Conservation (phyloP, 2,797 vertebrate species). For the Gambelia wislizenii region DNA sequence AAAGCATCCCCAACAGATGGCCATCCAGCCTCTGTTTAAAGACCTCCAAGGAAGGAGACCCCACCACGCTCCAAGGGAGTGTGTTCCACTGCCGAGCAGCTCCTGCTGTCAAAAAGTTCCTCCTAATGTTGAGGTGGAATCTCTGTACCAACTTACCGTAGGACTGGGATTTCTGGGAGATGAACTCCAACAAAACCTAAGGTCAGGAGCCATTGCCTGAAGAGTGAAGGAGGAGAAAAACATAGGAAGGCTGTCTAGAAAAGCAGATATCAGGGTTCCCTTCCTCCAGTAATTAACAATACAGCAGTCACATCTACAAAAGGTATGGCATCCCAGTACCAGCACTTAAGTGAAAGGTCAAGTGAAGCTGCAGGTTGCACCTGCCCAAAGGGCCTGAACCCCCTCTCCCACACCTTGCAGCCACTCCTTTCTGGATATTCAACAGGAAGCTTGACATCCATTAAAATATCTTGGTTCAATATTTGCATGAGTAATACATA, state of each 20-base stretch:
- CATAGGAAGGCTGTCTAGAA: neutral
- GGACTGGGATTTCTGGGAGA: too few relatives aligned
- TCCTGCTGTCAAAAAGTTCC: too few relatives aligned
- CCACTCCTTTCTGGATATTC: neutral
- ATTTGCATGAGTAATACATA: neutral
- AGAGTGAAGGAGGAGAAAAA: neutral
- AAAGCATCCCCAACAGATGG: too few relatives aligned
- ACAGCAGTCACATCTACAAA: neutral
- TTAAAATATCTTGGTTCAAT: neutral
- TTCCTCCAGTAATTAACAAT: neutral
- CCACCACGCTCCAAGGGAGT: too few relatives aligned
- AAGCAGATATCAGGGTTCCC: neutral
- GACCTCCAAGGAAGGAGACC: too few relatives aligned
- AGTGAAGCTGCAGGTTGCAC: neutral
- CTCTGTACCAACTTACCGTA: too few relatives aligned
- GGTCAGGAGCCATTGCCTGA: too few relatives aligned
- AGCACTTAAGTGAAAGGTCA: neutral
- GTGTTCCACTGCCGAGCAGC: too few relatives aligned
- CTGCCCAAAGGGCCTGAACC: neutral
- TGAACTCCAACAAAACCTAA: too few relatives aligned
- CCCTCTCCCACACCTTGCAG: neutral
- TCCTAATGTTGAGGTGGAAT: too few relatives aligned
- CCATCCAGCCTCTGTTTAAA: too few relatives aligned
- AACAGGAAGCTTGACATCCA: neutral
- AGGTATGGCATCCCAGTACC: too few relatives aligned